Conservation (phyloP, 1,140 invertebrate species). For the Lanistes nyassanus region DNA sequence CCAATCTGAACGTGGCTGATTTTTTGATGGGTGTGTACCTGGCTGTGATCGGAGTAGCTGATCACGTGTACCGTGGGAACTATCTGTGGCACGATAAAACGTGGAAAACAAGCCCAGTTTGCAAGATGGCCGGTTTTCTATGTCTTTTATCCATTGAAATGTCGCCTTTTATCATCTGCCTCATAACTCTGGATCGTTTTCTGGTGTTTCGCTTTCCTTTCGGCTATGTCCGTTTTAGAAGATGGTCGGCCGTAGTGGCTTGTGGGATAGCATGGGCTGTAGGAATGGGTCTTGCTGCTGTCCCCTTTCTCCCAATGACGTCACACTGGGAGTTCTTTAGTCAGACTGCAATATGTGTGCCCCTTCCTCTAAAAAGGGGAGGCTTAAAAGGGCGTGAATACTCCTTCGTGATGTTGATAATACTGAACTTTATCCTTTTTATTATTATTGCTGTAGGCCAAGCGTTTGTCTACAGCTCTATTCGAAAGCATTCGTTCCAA, state of each 20-base stretch:
- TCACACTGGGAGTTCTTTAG: no score
- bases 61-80: slow-evolving; percentile 28
- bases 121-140: no score
- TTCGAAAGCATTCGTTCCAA: slow-evolving; percentile 16
- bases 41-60: slow-evolving; percentile 42
- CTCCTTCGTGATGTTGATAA: slow-evolving; percentile 29
- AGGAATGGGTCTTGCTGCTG: slow-evolving; percentile 4
- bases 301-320: slow-evolving; percentile 11
- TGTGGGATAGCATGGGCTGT: slow-evolving; percentile 10
- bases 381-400: slow-evolving; percentile 30
- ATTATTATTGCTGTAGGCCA: slow-evolving; percentile 32
- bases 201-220: slow-evolving; percentile 47
- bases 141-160: slow-evolving; percentile 39
- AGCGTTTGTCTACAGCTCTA: slow-evolving; percentile 25
- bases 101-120: slow-evolving; percentile 42
- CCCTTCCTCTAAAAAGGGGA: slow-evolving; percentile 3
- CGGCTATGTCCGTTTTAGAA: not conserved
- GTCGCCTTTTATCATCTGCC: slow-evolving; percentile 35
- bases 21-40: slow-evolving; percentile 58
- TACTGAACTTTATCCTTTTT: slow-evolving; percentile 34
- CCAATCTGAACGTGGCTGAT: slow-evolving; percentile 49
- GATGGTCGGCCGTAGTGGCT: not conserved
- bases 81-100: slow-evolving; percentile 41
- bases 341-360: slow-evolving; percentile 12
- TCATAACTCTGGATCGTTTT: no score